phyloP scores from a whole-genome alignment of 2,113 vertebrate species.

The western clawed frog (Xenopus tropicalis) region DNA sequence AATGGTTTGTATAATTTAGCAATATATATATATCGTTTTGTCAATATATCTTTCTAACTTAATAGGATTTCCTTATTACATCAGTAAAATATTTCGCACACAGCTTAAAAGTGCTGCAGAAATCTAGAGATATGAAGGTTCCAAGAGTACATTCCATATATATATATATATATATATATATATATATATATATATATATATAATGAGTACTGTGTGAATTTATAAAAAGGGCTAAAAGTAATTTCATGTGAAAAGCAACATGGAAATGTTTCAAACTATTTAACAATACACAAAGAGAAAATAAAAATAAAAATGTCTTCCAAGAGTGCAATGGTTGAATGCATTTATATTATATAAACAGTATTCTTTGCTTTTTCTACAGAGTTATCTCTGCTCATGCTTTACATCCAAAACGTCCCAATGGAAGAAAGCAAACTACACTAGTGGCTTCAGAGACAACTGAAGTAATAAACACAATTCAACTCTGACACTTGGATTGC shows the following conservation, averaged over 20 bases:
- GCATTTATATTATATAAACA: constrained; percentile 70
- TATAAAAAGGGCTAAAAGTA: constrained; percentile 26
- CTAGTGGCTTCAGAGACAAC: constrained; percentile 77
- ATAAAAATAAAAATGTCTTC: constrained; percentile 52
- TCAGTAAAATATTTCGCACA: neutral
- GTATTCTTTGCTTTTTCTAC: constrained; percentile 68
- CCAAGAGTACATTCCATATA: neutral
- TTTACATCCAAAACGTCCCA: constrained; percentile 64
- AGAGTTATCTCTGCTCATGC: constrained; percentile 69
- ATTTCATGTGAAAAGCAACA: constrained; percentile 54
- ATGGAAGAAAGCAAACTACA: constrained; percentile 73
- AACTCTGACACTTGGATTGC: constrained; percentile 72
- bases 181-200: constrained; percentile 12
- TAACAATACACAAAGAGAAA: constrained; percentile 66
- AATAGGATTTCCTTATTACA: neutral
- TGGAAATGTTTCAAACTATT: constrained; percentile 73
- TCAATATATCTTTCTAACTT: neutral
- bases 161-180: constrained; percentile 5
- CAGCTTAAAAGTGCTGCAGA: neutral
- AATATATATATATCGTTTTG: no score
- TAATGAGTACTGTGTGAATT: neutral
- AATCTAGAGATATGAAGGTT: neutral
- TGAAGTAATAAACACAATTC: constrained; percentile 80
- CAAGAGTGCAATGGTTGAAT: constrained; percentile 62
- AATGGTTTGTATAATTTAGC: neutral